These are phyloP conservation scores for Carollia perspicillata DNA, from an alignment of 2,113 vertebrate species.

Conservation along the genomic window DNA sequence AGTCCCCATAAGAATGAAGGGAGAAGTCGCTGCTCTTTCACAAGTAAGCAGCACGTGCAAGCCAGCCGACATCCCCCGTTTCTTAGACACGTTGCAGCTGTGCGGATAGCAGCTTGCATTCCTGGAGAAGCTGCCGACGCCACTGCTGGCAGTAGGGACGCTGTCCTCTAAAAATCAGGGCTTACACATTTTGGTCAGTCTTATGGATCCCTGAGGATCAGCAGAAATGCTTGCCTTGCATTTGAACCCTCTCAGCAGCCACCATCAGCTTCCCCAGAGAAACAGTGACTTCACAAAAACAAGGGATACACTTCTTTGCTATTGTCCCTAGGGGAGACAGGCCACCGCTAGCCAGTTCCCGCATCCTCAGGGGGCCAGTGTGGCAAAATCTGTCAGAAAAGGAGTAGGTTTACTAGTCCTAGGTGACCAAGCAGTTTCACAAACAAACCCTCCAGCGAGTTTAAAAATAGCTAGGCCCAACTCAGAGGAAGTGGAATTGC, in stretches of 20 bases:
- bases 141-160: neutral
- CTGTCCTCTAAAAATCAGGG: neutral
- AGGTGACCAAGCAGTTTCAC: conserved; percentile 40
- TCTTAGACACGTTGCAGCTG: neutral
- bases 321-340: neutral
- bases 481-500: conserved; percentile 69
- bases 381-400: conserved; percentile 14
- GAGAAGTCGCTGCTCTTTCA: neutral
- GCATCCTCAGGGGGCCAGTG: neutral
- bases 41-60: neutral
- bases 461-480: conserved; percentile 49
- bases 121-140: neutral
- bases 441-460: conserved; percentile 51
- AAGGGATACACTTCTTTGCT: neutral
- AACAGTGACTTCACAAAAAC: neutral
- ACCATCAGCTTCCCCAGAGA: neutral
- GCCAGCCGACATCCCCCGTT: neutral
- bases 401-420: conserved; percentile 60
- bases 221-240: neutral
- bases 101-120: neutral
- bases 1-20: neutral
- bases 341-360: neutral
- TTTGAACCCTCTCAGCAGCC: neutral
- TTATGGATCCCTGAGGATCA: neutral
- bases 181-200: neutral